These are phyloP conservation scores for Phaenicophaeus curvirostris DNA, from an alignment of 2,797 vertebrate genomes.

Conservation along the genomic window DNA sequence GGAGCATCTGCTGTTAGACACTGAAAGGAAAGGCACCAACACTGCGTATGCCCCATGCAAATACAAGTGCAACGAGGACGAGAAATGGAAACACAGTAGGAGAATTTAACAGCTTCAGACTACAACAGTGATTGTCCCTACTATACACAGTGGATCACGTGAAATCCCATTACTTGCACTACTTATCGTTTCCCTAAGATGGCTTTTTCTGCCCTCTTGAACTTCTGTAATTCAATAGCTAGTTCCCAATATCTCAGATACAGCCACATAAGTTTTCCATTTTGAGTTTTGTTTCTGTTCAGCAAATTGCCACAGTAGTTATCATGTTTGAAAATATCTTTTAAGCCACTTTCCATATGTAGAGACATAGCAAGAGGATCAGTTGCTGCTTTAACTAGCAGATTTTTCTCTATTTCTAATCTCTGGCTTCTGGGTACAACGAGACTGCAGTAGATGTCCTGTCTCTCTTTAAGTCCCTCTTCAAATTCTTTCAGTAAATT, in stretches of 20 bases:
- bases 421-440: constrained; percentile 81
- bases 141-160: fast-evolving
- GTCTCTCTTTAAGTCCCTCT: constrained; percentile 86
- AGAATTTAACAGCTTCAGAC: not conserved
- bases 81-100: not conserved
- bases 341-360: constrained; percentile 85
- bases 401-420: constrained; percentile 88
- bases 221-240: constrained; percentile 85
- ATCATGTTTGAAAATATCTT: constrained; percentile 93
- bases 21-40: constrained; percentile 31
- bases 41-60: not conserved
- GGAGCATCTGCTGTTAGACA: not conserved
- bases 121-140: constrained; percentile 17
- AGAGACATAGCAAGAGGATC: constrained; percentile 82
- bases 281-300: constrained; percentile 87
- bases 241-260: constrained; percentile 95
- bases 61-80: not conserved
- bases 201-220: constrained; percentile 84
- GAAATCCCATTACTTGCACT: not conserved
- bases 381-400: constrained; percentile 84
- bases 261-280: constrained; percentile 96
- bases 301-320: constrained; percentile 87
- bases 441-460: constrained; percentile 90
- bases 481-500: constrained; percentile 86
- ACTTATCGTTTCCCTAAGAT: constrained; percentile 71